Evolutionary conservation across 1,140 invertebrate species (phyloP).

Genomic region (Psix sp.): DNA sequence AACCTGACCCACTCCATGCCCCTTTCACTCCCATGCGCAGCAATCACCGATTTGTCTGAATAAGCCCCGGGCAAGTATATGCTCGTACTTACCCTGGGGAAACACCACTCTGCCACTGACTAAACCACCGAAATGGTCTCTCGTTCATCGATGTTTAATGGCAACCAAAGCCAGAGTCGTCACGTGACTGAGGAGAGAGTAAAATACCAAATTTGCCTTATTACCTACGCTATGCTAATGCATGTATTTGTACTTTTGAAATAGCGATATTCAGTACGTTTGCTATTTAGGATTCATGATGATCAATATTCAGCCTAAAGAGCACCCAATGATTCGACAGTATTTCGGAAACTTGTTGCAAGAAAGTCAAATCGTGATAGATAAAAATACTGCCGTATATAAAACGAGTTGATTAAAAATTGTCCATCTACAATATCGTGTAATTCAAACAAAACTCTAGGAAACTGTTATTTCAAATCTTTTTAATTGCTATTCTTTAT

Average conservation of each 20-base stretch:
- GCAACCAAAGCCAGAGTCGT: slow-evolving; percentile 54
- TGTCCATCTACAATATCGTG: too few relatives aligned
- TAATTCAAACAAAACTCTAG: too few relatives aligned
- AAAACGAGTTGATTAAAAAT: too few relatives aligned
- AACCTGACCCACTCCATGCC: slow-evolving; percentile 47
- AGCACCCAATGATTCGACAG: too few relatives aligned
- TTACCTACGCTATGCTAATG: slow-evolving; percentile 24
- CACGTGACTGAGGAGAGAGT: too few relatives aligned
- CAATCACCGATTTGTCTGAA: slow-evolving; percentile 77
- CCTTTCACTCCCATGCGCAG: slow-evolving; percentile 72
- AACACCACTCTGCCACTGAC: slow-evolving; percentile 66
- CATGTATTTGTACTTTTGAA: slow-evolving; percentile 8
- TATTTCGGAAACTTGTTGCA: too few relatives aligned
- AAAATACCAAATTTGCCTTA: slow-evolving; percentile 29
- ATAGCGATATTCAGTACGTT: slow-evolving; percentile 9
- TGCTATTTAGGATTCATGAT: not conserved
- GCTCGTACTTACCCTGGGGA: slow-evolving; percentile 71
- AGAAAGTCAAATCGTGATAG: too few relatives aligned
- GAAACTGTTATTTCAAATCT: too few relatives aligned
- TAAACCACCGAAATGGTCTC: slow-evolving; percentile 66
- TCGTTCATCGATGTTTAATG: slow-evolving; percentile 70
- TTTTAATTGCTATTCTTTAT: too few relatives aligned
- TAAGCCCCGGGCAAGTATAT: slow-evolving; percentile 76
- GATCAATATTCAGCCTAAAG: not conserved
- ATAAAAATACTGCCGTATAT: too few relatives aligned